Base-by-base conservation (phyloP, 2,113 vertebrate genomes). In the Physeter macrocephalus region DNA sequence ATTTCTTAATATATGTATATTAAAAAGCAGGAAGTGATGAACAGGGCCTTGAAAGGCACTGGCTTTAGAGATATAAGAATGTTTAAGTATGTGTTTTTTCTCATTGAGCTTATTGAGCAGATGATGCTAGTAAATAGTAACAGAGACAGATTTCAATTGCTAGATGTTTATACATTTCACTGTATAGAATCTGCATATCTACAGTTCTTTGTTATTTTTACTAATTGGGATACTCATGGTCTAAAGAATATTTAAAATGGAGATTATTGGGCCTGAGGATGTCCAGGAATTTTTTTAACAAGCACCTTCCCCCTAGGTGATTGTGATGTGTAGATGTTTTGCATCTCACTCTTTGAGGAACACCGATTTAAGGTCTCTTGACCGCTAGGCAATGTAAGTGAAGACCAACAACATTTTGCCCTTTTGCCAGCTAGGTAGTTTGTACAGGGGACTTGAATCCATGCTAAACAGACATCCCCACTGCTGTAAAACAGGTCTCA, bases 61-160 rank as follows among this genome's bases (percentile, higher is more conserved):
- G 46, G 36, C 13, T n/a, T 57, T 1, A 87, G 39, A 87, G 49
- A 39, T 8, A 8, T 1, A 52, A 41, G 74, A 43, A 49, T 8
- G 31, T 69, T 20, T 6, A 39, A 52, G 25, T 66, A 34, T 31
- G 12, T 92, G 29, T 54, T 92, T 85, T 96, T 89, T 27, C 62
- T 88, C 21, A 66, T 0, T 87, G 69, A 85, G 2, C 18, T 78
- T 57, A 25, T 2, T 84, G 29, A 82, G 49, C 15, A 83, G 59
- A 29, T 78, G 36, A 31, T 88, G 36, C 84, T 72, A 59, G 13
- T 67, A 69, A 41, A 36, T 77, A 78, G 54, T 36, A 86, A 36
- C 29, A 82, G 5, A 39, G 82, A 90, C 27, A 91, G 11, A 69
- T 82, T 78, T 64, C 92, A 62, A 13, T 88, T 93, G 94, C n/a